These are phyloP conservation scores for Capreolus pygargus DNA, from an alignment of 2,113 vertebrate species.

Conservation along the genomic window DNA sequence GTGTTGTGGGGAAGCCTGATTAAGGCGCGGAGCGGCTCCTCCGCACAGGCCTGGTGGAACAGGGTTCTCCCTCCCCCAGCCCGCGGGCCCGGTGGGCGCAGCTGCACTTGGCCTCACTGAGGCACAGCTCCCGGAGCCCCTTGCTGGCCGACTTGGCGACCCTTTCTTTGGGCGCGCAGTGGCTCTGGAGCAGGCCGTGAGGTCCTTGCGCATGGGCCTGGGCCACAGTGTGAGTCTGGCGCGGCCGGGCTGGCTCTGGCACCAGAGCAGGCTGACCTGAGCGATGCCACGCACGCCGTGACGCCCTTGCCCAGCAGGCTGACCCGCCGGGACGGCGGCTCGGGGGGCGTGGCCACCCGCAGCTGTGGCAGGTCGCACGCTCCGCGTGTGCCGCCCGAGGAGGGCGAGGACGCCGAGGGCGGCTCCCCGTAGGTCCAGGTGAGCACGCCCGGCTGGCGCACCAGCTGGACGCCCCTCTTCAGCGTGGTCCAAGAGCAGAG, in stretches of 20 bases:
- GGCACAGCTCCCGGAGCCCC: no score
- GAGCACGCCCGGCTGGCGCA: neutral
- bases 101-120: no score
- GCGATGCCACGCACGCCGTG: neutral
- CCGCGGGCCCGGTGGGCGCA: accelerated
- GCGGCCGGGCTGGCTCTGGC: neutral
- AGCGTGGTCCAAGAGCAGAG: neutral
- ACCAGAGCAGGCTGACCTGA: neutral
- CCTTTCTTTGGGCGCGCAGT: accelerated
- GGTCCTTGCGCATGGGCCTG: neutral
- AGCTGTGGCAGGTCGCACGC: neutral
- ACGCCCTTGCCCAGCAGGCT: neutral
- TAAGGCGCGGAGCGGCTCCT: accelerated
- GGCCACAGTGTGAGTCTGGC: neutral
- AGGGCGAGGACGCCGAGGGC: accelerated
- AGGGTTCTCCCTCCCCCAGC: neutral
- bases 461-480: neutral
- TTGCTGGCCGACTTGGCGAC: neutral
- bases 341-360: neutral
- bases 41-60: neutral
- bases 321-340: neutral
- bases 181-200: neutral
- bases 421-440: accelerated
- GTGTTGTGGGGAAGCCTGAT: neutral
- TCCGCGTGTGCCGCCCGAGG: accelerated